A percentile compares a stretch with the other conserved stretches of the same genome.
These are phyloP conservation scores for Thaumetopoea pityocampa DNA, from an alignment of 1,140 invertebrate species.

Conservation along the genomic window DNA sequence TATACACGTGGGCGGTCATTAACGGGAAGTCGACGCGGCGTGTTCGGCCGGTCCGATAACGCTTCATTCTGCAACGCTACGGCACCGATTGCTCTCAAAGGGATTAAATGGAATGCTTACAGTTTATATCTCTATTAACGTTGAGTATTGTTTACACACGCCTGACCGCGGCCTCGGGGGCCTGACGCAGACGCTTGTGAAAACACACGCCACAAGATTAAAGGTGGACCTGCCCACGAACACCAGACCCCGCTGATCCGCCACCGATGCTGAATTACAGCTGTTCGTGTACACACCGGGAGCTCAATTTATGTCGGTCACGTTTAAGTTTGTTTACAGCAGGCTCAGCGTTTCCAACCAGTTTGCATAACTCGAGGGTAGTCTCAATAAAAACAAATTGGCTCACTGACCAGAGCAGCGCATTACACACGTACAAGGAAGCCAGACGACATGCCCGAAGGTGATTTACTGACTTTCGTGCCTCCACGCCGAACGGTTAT, in stretches of 20 bases:
- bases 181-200: constrained; percentile 53
- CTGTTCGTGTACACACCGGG: constrained; percentile 19
- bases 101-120: constrained; percentile 60
- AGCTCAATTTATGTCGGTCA: constrained; percentile 44
- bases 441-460: constrained; percentile 50
- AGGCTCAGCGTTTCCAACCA: constrained; percentile 63
- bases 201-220: constrained; percentile 64
- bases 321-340: constrained; percentile 64
- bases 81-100: constrained; percentile 54
- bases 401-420: constrained; percentile 57
- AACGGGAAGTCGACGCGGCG: constrained; percentile 18
- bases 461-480: constrained; percentile 60
- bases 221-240: constrained; percentile 46
- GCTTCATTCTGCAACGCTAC: constrained; percentile 36
- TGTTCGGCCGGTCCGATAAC: constrained; percentile 44
- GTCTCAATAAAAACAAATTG: constrained; percentile 74
- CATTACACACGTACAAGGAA: constrained; percentile 71
- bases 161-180: constrained; percentile 45
- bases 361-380: constrained; percentile 70
- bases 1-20: constrained; percentile 26
- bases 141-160: constrained; percentile 66
- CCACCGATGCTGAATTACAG: constrained; percentile 13
- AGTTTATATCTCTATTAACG: constrained; percentile 74
- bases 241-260: constrained; percentile 33
- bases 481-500: constrained; percentile 26